A percentile compares a stretch with the other conserved stretches of the same genome.
phyloP scores from a whole-genome alignment of 2,888 invertebrate species.

The Temnothorax unifasciatus region DNA sequence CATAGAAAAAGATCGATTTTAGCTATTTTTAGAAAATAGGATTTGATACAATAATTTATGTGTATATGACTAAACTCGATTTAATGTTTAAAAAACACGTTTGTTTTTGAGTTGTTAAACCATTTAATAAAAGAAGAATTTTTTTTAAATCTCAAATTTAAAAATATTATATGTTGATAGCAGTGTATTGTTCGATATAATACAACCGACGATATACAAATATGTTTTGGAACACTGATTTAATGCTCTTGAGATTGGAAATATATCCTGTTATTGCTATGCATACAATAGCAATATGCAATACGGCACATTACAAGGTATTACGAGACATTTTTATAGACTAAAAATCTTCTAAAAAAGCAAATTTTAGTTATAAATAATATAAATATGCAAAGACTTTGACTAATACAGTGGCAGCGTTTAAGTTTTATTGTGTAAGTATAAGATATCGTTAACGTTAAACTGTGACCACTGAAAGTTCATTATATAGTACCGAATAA shows the following conservation, averaged over 20 bases:
- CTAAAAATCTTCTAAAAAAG: neutral
- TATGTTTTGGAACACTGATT: conserved; percentile 46
- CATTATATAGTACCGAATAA: conserved; percentile 29
- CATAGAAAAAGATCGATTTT: conserved; percentile 54
- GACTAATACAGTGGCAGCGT: neutral
- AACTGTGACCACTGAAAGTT: conserved; percentile 29
- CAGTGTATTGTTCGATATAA: conserved; percentile 51
- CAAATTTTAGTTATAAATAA: neutral
- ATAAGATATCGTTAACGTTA: conserved; percentile 29
- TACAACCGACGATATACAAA: neutral
- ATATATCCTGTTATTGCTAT: neutral
- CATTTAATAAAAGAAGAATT: neutral
- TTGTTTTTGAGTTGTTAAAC: neutral
- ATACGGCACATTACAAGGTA: conserved; percentile 32
- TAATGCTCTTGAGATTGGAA: conserved; percentile 39
- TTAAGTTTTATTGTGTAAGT: conserved; percentile 66
- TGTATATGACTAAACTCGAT: neutral
- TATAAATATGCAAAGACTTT: neutral
- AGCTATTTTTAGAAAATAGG: neutral
- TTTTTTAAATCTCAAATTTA: conserved; percentile 40
- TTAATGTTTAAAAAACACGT: neutral
- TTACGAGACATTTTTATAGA: neutral
- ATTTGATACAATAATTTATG: neutral
- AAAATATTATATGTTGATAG: conserved; percentile 34
- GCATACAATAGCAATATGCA: neutral